These are phyloP conservation scores for Achroia grisella DNA, from an alignment of 1,140 invertebrate genomes.

Conservation along the genomic window DNA sequence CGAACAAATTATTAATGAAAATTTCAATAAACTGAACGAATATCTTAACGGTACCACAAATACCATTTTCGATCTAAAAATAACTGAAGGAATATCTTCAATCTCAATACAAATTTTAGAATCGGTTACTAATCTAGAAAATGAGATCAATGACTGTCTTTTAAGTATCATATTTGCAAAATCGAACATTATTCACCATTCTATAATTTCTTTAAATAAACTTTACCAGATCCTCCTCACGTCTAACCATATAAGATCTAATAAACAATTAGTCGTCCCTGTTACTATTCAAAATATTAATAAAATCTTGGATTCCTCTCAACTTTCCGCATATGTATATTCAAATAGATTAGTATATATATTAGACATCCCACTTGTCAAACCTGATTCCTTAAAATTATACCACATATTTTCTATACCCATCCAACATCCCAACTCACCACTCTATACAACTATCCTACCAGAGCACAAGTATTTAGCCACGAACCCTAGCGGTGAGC, in stretches of 20 bases:
- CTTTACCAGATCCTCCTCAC: constrained; percentile 25
- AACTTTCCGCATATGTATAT: constrained; percentile 20
- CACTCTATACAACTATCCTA: constrained; percentile 19
- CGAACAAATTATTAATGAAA: constrained; percentile 25
- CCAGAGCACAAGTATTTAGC: constrained; percentile 26
- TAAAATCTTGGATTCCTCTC: constrained; percentile 20
- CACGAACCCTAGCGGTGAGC: constrained; percentile 15
- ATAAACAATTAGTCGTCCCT: constrained; percentile 12
- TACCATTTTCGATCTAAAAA: constrained; percentile 18
- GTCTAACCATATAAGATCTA: constrained; percentile 17
- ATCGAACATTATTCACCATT: constrained; percentile 30
- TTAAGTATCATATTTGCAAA: constrained; percentile 29
- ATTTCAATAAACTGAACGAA: constrained; percentile 10
- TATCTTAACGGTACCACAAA: constrained; percentile 16
- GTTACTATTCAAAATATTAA: constrained; percentile 17
- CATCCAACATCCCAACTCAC: constrained; percentile 22
- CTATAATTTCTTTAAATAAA: constrained; percentile 23
- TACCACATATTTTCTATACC: constrained; percentile 23
- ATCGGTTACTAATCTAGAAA: constrained; percentile 8
- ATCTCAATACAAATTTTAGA: constrained; percentile 7
- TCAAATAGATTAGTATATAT: constrained; percentile 22
- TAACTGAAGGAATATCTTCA: constrained; percentile 17
- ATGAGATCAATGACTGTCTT: constrained; percentile 27
- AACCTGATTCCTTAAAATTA: constrained; percentile 13
- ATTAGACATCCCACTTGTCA: constrained; percentile 21